Conservation (phyloP, 2,113 vertebrate species). For the Mus spicilegus region DNA sequence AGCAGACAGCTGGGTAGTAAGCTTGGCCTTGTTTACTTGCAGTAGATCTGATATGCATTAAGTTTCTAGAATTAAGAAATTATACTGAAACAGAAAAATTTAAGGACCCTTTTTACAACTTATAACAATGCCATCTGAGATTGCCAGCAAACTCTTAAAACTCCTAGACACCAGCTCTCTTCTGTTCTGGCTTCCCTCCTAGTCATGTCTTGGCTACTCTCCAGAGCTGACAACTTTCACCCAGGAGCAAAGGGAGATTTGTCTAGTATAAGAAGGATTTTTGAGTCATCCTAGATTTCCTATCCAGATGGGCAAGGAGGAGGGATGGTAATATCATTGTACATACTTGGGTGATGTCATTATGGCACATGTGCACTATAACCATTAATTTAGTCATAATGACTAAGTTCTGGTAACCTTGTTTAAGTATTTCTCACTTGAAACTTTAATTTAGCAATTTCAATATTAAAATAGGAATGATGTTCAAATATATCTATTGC, state of each 20-base stretch:
- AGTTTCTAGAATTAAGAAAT: conserved; percentile 80
- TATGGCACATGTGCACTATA: conserved; percentile 82
- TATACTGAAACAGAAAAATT: conserved; percentile 78
- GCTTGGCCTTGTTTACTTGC: conserved; percentile 42
- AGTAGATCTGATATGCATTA: conserved; percentile 66
- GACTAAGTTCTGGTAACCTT: conserved; percentile 67
- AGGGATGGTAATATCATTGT: conserved; percentile 71
- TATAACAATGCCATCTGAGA: conserved; percentile 83
- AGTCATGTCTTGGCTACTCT: conserved; percentile 87
- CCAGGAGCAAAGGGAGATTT: conserved; percentile 86
- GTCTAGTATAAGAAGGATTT: conserved; percentile 86
- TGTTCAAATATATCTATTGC: conserved; percentile 18
- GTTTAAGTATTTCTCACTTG: conserved; percentile 9
- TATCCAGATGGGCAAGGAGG: conserved; percentile 87
- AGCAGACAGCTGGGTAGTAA: not conserved
- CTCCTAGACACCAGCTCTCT: conserved; percentile 81
- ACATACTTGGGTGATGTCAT: conserved; percentile 85
- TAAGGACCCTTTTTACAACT: conserved; percentile 79
- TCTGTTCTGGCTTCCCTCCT: conserved; percentile 87
- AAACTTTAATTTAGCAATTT: conserved; percentile 49
- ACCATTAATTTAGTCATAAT: conserved; percentile 81
- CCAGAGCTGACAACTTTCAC: conserved; percentile 89
- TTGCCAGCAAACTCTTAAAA: conserved; percentile 85
- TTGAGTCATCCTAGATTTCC: conserved; percentile 86
- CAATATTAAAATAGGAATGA: conserved; percentile 18